These are phyloP conservation scores for Acanthaster planci DNA, from an alignment of 35 echinoderm and acorn worm genomes.

Conservation along the genomic window DNA sequence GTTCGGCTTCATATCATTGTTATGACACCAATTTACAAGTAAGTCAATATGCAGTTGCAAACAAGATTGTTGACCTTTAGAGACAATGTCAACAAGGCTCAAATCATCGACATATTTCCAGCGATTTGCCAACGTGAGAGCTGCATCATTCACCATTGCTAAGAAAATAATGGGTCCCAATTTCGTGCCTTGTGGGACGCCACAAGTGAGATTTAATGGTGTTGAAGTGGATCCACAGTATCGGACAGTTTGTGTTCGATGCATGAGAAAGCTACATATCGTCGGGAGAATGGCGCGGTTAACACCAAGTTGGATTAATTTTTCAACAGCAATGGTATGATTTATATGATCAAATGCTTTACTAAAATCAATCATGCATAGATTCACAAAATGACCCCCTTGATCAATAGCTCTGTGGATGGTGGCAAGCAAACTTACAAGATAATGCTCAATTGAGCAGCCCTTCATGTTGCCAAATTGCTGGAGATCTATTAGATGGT, in stretches of 20 bases:
- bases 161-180: too few species aligned
- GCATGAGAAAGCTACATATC: background rate
- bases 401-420: constrained; percentile 21
- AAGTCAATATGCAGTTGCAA: background rate
- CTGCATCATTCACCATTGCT: too few species aligned
- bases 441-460: constrained; percentile 35
- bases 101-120: too few species aligned
- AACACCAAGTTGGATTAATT: constrained; percentile 9
- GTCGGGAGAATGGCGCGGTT: background rate
- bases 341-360: constrained; percentile 33
- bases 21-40: constrained; percentile 9
- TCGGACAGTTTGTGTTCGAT: constrained; percentile 18
- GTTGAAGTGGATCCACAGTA: too few species aligned
- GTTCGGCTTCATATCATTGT: background rate
- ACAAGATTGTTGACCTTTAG: too few species aligned
- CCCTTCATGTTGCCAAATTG: constrained; percentile 52
- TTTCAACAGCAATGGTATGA: constrained; percentile 34
- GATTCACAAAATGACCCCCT: background rate
- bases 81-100: too few species aligned
- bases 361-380: constrained; percentile 30
- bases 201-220: too few species aligned
- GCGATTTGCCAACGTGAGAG: too few species aligned
- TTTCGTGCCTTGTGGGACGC: too few species aligned
- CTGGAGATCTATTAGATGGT: constrained; percentile 11
- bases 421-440: constrained; percentile 37